These are phyloP conservation scores for Drosophila birchii DNA, from an alignment of 2,888 invertebrate species.

Conservation along the genomic window DNA sequence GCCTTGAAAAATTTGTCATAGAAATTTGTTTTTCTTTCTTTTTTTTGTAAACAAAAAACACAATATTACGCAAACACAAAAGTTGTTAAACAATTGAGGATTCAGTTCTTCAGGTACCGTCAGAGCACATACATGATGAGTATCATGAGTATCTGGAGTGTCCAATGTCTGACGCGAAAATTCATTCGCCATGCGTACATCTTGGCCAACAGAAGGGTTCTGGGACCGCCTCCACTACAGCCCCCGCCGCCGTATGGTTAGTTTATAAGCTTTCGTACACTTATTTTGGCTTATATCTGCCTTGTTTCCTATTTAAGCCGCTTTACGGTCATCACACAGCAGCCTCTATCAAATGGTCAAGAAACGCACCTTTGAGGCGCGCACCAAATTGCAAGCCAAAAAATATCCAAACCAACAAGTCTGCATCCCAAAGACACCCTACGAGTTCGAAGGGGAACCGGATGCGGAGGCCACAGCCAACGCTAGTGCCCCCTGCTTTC, in stretches of 20 bases:
- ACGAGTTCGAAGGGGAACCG: slow-evolving; percentile 36
- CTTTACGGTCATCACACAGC: slow-evolving; percentile 65
- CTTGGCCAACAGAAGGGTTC: slow-evolving; percentile 59
- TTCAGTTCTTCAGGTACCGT: slow-evolving; percentile 47
- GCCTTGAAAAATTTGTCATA: slow-evolving; percentile 61
- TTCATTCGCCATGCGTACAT: slow-evolving; percentile 77
- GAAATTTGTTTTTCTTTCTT: slow-evolving; percentile 14
- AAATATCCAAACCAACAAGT: slow-evolving; percentile 71
- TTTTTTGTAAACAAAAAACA: slow-evolving; percentile 39
- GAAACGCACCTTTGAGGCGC: slow-evolving; percentile 35
- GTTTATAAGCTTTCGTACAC: slow-evolving; percentile 25
- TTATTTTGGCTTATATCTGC: neutral
- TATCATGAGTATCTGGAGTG: slow-evolving; percentile 76
- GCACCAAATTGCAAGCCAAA: slow-evolving; percentile 9
- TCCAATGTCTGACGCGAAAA: slow-evolving; percentile 66
- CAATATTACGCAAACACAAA: slow-evolving; percentile 40
- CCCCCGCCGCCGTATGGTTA: slow-evolving; percentile 55
- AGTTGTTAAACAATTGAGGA: slow-evolving; percentile 62
- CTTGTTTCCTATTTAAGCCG: slow-evolving; percentile 43
- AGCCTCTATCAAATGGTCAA: slow-evolving; percentile 83
- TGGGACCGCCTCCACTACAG: slow-evolving; percentile 31
- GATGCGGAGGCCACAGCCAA: slow-evolving; percentile 20
- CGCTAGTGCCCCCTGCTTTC: neutral
- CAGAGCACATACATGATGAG: neutral
- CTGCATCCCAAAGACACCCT: slow-evolving; percentile 42